These are phyloP conservation scores for Uloborus plumipes DNA, from an alignment of 2,888 invertebrate genomes.

Conservation along the genomic window DNA sequence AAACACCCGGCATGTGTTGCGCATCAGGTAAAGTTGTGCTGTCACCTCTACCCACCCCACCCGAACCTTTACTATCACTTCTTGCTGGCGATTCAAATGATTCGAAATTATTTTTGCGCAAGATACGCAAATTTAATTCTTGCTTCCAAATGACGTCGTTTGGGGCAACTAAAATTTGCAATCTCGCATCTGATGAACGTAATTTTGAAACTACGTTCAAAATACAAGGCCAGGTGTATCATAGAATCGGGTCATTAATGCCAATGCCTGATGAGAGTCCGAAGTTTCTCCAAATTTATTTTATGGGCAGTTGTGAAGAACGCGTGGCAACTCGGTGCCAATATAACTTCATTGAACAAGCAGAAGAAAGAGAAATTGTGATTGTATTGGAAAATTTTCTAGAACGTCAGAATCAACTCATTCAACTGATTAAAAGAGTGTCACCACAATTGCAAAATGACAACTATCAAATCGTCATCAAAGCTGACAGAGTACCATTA, in stretches of 20 bases:
- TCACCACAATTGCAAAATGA: slow-evolving; percentile 53
- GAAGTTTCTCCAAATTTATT: slow-evolving; percentile 9
- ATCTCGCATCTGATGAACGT: not conserved
- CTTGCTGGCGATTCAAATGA: slow-evolving; percentile 3
- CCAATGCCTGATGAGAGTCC: not conserved
- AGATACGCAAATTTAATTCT: slow-evolving; percentile 11
- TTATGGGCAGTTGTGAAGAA: slow-evolving; percentile 22
- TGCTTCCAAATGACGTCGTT: slow-evolving; percentile 48
- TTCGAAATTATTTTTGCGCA: slow-evolving; percentile 12
- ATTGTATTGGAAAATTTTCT: not conserved
- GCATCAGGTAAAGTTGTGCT: slow-evolving; percentile 66
- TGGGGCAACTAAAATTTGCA: not conserved
- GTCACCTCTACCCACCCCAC: slow-evolving; percentile 43
- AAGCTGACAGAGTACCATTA: slow-evolving; percentile 45
- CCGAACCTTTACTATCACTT: slow-evolving; percentile 59
- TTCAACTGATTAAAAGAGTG: slow-evolving; percentile 37
- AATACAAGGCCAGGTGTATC: slow-evolving; percentile 1
- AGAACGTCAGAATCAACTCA: not conserved
- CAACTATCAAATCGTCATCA: slow-evolving; percentile 44
- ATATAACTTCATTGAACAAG: not conserved
- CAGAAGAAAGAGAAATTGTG: not conserved
- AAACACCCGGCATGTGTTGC: slow-evolving; percentile 64
- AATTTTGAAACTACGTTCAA: not conserved
- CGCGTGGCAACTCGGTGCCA: not conserved
- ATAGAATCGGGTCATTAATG: not conserved